Conservation (phyloP, 2,888 invertebrate species). For the Ethmia dodecea region DNA sequence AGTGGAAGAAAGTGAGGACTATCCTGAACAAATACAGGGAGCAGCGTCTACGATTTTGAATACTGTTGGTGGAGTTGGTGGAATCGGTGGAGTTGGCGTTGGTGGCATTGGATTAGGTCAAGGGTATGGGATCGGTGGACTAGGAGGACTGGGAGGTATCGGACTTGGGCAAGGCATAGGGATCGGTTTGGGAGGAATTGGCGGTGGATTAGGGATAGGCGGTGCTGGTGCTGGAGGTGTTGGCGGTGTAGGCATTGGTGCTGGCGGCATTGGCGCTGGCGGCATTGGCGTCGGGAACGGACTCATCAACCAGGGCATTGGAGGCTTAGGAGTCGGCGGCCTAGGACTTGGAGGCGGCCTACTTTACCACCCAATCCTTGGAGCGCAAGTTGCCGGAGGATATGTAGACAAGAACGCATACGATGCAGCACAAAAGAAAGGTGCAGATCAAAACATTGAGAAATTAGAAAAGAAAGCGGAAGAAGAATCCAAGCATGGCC, state of each 20-base stretch:
- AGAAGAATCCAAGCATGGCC: conserved; percentile 73
- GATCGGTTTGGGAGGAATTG: conserved; percentile 24
- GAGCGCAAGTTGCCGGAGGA: conserved; percentile 61
- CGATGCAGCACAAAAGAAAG: conserved; percentile 76
- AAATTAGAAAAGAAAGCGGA: conserved; percentile 75
- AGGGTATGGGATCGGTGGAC: conserved; percentile 26
- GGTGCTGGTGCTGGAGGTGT: conserved; percentile 34
- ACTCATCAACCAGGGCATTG: conserved; percentile 46
- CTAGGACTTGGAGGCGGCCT: conserved; percentile 44
- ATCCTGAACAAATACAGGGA: conserved; percentile 66
- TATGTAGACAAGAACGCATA: conserved; percentile 76
- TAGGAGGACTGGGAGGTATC: conserved; percentile 23
- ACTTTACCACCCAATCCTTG: conserved; percentile 57
- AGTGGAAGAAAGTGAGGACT: conserved; percentile 78
- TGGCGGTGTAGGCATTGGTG: conserved; percentile 26
- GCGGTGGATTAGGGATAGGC: conserved; percentile 25
- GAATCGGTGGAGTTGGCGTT: conserved; percentile 27
- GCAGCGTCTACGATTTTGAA: conserved; percentile 61
- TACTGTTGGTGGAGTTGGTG: conserved; percentile 49
- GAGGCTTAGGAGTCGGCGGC: conserved; percentile 44
- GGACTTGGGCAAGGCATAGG: conserved; percentile 28
- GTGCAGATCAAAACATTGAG: conserved; percentile 72
- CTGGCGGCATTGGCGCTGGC: conserved; percentile 30
- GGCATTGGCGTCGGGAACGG: conserved; percentile 40
- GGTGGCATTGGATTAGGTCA: conserved; percentile 31